phyloP scores from a whole-genome alignment of 2,888 invertebrate genomes.

The Folsomia candida region DNA sequence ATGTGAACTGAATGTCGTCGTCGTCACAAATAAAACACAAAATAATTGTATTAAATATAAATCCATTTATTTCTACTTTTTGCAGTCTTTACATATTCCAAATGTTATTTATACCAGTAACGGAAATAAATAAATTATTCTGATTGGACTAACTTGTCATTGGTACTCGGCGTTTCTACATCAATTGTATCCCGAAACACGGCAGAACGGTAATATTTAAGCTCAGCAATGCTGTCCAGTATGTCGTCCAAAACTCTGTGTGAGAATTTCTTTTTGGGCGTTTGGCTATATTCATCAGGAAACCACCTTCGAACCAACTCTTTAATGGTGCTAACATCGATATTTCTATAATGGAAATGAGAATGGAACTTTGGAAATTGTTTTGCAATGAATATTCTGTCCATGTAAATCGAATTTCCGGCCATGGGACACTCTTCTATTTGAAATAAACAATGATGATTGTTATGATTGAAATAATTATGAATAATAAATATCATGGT shows the following conservation, averaged over 20 bases:
- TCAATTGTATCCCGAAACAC: conserved; percentile 53
- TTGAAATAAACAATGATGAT: conserved; percentile 27
- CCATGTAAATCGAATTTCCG: conserved; percentile 85
- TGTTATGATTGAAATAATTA: not conserved
- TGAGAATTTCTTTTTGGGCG: conserved; percentile 64
- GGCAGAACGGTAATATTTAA: conserved; percentile 71
- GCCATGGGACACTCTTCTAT: conserved; percentile 71
- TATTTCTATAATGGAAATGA: conserved; percentile 85
- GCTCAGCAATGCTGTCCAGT: conserved; percentile 76
- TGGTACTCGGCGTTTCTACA: too few relatives aligned
- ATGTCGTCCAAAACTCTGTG: conserved; percentile 83
- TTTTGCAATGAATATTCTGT: conserved; percentile 74
- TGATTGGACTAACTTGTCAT: too few relatives aligned
- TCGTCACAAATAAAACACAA: too few relatives aligned
- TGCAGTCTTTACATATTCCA: too few relatives aligned
- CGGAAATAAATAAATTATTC: too few relatives aligned
- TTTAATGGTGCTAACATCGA: conserved; percentile 89
- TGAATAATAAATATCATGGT: not conserved
- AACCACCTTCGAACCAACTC: conserved; percentile 66
- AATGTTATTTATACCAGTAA: too few relatives aligned
- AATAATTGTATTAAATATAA: too few relatives aligned
- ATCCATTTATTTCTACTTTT: too few relatives aligned
- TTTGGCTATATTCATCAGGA: conserved; percentile 60
- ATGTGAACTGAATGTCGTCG: too few relatives aligned
- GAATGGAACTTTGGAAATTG: conserved; percentile 75